Evolutionary conservation across 2,797 vertebrate species (phyloP), one percentile per base, ranked within the genome.

Genomic region (Vultur gryphus): DNA sequence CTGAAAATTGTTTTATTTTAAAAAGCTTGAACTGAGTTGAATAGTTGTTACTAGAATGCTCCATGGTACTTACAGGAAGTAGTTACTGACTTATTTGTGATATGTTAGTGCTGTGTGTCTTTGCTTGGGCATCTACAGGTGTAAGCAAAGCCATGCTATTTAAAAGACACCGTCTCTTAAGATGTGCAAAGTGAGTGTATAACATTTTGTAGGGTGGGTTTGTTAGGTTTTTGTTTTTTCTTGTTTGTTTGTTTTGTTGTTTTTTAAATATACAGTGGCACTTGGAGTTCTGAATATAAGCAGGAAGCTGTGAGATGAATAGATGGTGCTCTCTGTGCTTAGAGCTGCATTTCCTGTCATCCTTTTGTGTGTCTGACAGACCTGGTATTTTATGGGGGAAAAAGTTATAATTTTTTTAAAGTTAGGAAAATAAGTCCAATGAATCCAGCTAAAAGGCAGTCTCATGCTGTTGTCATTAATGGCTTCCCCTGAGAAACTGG

Each of bases 381-480:
- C 76, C 65, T 84, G 33, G 16, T 85, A 52, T 89, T 94, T 94
- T 75, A 76, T 52, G 55, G 35, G 23, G 25, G 29, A 18, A 65
- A 85, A 78, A 94, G 58, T 93, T 77, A 33, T 39, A 46, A 24
- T 87, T 94, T 59, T 83, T 75, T 75, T 82, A 7, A 79, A 85
- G 55, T 90, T 93, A 94, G 69, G 61, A 90, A 95, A 93, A 83
- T 88, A 93, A 89, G 71, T 90, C 78, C 26, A 89, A 79, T 90
- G 85, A 84, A 82, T 91, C 39, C 48, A 83, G 65, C 84, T 94
- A 87, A 94, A 94, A 96, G 87, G 52, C 80, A 90, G 57, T 91
- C 84, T 87, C 78, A 75, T 96, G 95, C 94, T 95, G 91, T 58
- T 96, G 86, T 93, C 96, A 84, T 94, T 95, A 96, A 92, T 92